Conservation (phyloP, 2,888 invertebrate species). For the Papilio demoleus region DNA sequence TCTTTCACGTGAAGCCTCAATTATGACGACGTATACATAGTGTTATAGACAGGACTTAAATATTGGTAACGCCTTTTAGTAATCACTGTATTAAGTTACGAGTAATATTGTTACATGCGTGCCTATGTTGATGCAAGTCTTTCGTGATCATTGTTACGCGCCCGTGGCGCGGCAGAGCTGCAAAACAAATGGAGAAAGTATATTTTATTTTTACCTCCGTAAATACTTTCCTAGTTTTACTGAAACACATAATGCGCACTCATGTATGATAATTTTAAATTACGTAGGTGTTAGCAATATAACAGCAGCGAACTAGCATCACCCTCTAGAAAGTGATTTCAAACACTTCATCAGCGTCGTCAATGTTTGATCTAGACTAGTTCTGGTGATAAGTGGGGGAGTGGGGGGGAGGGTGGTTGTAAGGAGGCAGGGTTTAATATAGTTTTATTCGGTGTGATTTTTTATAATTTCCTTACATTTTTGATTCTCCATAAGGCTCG, state of each 20-base stretch:
- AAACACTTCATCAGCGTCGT: too few species aligned
- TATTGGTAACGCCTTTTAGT: not conserved
- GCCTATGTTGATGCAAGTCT: constrained; percentile 49
- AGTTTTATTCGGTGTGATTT: too few species aligned
- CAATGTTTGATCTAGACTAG: too few species aligned
- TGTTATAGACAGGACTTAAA: not conserved
- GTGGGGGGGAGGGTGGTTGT: too few species aligned
- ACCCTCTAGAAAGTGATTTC: too few species aligned
- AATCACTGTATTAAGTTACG: constrained; percentile 17
- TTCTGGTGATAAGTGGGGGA: too few species aligned
- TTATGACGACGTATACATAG: too few species aligned
- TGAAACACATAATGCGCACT: constrained; percentile 34
- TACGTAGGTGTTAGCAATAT: not conserved
- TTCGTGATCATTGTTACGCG: constrained; percentile 56
- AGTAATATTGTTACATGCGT: constrained; percentile 42
- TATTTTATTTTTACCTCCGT: constrained; percentile 62
- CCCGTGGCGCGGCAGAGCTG: constrained; percentile 54
- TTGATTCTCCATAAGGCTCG: too few species aligned
- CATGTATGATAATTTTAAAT: constrained; percentile 10
- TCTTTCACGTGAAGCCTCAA: too few species aligned
- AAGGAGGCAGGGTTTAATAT: too few species aligned
- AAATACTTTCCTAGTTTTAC: constrained; percentile 61
- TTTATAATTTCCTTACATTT: too few species aligned
- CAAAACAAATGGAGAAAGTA: constrained; percentile 80
- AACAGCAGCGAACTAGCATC: not conserved